Evolutionary conservation across 2,797 vertebrate genomes (phyloP), one percentile per base, ranked within the genome.

Genomic region (Lophius americanus): DNA sequence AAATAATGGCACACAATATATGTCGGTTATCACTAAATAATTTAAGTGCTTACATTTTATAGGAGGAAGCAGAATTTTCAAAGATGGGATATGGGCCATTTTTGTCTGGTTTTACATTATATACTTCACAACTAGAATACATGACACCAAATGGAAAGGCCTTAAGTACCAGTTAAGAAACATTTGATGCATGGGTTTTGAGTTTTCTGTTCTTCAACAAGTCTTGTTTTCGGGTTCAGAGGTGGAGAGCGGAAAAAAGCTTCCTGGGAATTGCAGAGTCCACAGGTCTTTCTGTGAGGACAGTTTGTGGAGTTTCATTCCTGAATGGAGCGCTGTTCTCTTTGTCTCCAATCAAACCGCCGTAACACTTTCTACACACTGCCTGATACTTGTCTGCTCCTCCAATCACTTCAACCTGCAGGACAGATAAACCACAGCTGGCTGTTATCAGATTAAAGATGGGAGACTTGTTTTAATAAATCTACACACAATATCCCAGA

Each of bases 351-450:
- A 92, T 74, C 90, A 97, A 82, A 63, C 82, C 68, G 60, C 92
- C 86, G 42, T 96, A 97, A 88, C 98, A 99, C 68, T 76, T 82
- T 35, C 97, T 89, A 75, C 98, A 99, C 61, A 94, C 96, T 0
- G 98, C 96, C 50, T 97, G 96, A 78, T 99, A 99, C 65, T 95
- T 99, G 81, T 99, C 98, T 0, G 95, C 91, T 4, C 98, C 98
- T 4, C 98, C 98, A 0, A 99, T 99, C 81, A 99, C 95, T 77
- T 99, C 98, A 11, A 99, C 96, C 98, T 99, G 83, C 1, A 11
- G 41, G 7, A 73, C 3, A 69, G 6, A 74, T 5, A 54, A 37
- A 76, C 7, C 46, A 8, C 0, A 32, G 44, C 23, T 7, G 0
- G 42, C 33, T 3, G 39, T 66, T 54, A 23, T 7, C 43, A 4